Conservation (phyloP, 53 echinoderm and acorn worm species). For the Stichopus horrens region DNA sequence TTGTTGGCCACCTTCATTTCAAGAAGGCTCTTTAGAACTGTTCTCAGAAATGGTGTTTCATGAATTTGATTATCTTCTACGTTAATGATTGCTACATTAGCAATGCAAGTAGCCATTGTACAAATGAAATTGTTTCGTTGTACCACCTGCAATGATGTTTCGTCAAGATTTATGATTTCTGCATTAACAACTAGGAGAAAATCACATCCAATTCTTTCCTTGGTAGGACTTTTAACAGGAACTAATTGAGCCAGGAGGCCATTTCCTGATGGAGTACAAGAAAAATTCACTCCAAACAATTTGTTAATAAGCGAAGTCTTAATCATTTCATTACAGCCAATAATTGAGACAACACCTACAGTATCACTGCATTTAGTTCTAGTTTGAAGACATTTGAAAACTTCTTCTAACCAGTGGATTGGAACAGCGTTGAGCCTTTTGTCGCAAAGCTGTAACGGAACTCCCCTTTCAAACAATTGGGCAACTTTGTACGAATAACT, state of each 20-base stretch:
- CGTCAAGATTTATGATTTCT: not conserved
- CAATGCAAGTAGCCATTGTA: not conserved
- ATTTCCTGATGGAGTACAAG: not conserved
- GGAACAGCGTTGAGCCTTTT: not conserved
- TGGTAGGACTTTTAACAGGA: not conserved
- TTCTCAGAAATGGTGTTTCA: too few relatives aligned
- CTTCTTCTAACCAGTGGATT: slow-evolving; percentile 2
- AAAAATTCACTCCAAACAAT: slow-evolving; percentile 25
- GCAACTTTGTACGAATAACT: not conserved
- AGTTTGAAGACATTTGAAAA: not conserved
- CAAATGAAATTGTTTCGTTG: not conserved
- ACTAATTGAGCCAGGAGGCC: not conserved
- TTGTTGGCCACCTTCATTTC: not conserved
- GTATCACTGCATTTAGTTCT: not conserved
- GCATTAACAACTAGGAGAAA: not conserved
- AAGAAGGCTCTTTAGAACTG: too few relatives aligned
- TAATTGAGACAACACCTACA: not conserved
- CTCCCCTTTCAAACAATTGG: not conserved
- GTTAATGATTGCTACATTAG: slow-evolving; percentile 4
- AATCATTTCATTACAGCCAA: not conserved
- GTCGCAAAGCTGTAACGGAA: not conserved
- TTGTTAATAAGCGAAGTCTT: slow-evolving; percentile 6
- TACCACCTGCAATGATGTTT: not conserved
- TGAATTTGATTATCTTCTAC: not conserved
- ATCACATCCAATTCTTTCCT: not conserved